Base-by-base conservation (phyloP, 92 coral and sea anemone genomes). In the Zoanthus gigantus region DNA sequence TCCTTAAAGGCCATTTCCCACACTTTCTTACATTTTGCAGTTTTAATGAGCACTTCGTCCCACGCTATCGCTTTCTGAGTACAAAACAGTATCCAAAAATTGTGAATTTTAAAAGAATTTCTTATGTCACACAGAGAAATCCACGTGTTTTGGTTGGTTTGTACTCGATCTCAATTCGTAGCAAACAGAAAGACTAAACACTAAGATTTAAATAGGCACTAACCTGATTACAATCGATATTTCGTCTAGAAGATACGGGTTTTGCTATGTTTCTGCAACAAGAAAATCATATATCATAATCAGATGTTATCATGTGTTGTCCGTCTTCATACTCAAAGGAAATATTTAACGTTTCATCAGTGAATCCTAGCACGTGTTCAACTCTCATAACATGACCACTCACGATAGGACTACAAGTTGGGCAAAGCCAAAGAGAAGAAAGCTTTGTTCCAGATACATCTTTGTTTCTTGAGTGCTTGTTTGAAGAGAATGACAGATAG, bases 361-460 rank as follows among this genome's bases (percentile, higher is more conserved):
- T 14, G 17, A 53, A 50, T 14, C 67, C 13, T 8, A 14, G 58
- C 85, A 81, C 85, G 85, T 81, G 85, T 66, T 0, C 12, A 50
- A 65, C 5, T 13, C 45, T 68, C 74, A 30, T 7, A 65, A 81
- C 23, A 79, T 47, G 45, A 47, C 66, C n/a, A 81, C 85, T 81
- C 85, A 81, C 85, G 63, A 75, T 50, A 81, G 23, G 52, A 66
- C 42, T n/a, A 81, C 32, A 47, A 81, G 85, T 32, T 45, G 57
- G 48, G 75, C 45, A 6, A 81, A 23, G 72, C 42, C 42, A 37
- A 42, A 65, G 74, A 79, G 31, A 10, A 52, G 47, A 44, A 66
- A 44, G 9, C 34, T 47, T 29, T 81, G 85, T 47, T 71, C 34
- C 63, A 65, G 85, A 45, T 81, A 63, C 85, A 81, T 81, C 74